These are phyloP conservation scores for Gadus macrocephalus DNA, from an alignment of 2,113 vertebrate genomes.

Conservation along the genomic window DNA sequence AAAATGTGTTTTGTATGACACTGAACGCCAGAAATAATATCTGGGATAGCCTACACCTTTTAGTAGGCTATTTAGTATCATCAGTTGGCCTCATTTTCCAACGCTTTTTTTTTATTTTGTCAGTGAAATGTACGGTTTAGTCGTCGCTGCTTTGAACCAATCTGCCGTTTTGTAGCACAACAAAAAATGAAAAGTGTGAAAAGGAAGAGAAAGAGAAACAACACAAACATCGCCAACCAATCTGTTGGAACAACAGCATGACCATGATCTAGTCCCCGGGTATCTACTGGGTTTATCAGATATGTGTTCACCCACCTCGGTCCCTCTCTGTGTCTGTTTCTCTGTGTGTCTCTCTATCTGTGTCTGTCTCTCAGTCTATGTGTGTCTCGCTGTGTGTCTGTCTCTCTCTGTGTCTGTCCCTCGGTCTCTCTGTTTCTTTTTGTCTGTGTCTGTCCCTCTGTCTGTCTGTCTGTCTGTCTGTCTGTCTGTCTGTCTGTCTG, in stretches of 20 bases:
- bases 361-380: not conserved
- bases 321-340: slow-evolving; percentile 38
- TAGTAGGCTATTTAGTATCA: too few species aligned
- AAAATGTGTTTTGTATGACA: too few species aligned
- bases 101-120: too few species aligned
- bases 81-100: too few species aligned
- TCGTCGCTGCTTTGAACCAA: too few species aligned
- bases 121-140: too few species aligned
- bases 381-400: slow-evolving; percentile 1
- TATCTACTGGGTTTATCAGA: slow-evolving; percentile 67
- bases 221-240: too few species aligned
- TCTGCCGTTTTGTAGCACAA: too few species aligned
- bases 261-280: slow-evolving; percentile 78
- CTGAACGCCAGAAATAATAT: too few species aligned
- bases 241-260: slow-evolving; percentile 71
- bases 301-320: slow-evolving; percentile 24
- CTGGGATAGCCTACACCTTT: too few species aligned
- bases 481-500: not conserved
- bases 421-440: not conserved
- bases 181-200: too few species aligned
- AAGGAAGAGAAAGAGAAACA: too few species aligned
- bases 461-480: not conserved
- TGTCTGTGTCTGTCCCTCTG: not conserved
- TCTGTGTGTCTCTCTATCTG: not conserved
- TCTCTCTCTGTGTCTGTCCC: not conserved